Evolutionary conservation across 1,140 invertebrate genomes (phyloP), one percentile per base, ranked within the genome.

Genomic region (Drosophila serrata): DNA sequence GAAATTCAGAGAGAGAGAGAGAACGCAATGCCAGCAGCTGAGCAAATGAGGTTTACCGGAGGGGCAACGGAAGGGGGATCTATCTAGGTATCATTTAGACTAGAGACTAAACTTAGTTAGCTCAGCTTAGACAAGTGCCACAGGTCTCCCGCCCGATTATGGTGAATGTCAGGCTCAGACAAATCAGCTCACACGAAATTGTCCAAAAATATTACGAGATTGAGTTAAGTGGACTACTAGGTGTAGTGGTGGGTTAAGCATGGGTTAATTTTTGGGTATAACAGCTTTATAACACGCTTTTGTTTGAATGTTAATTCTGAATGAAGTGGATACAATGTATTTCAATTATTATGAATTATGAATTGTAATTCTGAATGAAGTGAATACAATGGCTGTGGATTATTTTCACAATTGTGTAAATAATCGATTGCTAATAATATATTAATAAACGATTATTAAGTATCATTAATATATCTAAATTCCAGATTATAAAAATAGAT

Each of bases 21-120:
- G 58, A 29, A 40, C 19, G 42, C 62, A 68, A 37, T 46, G 49
- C 56, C 78, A 67, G 60, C 86, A 90, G 78, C 77, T 90, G 77
- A 85, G 81, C 49, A 86, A 75, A 81, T 69, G 79, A 60, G 81
- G 39, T 59, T 63, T 53, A 11, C 49, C 24, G 15, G n/a, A n/a
- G n/a, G n/a, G n/a, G n/a, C n/a, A n/a, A n/a, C n/a, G n/a, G 17
- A 13, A 13, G 1, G 13, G 35, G 42, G 15, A 27, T 33, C 17
- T 33, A 6, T n/a, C n/a, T 11, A n/a, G 27, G 27, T 22, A 27
- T 37, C 59, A 48, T 49, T 43, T 64, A 73, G 76, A 42, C 49
- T n/a, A n/a, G 37, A 48, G 68, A 72, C 68, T 70, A 72, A 51
- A 72, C 65, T 58, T 68, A 70, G 67, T 58, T 72, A 39, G 55